Base-by-base conservation (phyloP, 2,888 invertebrate species). In the Onchidella celtica region DNA sequence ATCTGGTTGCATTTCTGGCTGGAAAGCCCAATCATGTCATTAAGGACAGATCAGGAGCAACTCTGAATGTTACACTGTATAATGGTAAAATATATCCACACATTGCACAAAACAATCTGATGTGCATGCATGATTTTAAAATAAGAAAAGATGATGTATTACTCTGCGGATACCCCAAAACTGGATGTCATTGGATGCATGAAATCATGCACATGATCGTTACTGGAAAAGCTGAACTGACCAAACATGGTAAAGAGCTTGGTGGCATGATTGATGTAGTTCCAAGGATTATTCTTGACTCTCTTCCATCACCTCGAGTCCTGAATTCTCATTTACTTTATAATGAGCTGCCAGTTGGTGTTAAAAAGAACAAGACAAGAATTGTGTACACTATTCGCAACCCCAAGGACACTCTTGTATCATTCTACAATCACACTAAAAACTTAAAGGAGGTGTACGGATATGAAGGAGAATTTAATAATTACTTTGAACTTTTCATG, bases 111-210 rank as follows among this genome's bases (percentile, higher is more conserved):
- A 17, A 47, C 17, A 47, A 47, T 11, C 6, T 47, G 6, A 6
- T 17, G 9, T 6, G 47, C 9, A 6, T 47, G 9, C 17, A 11
- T 6, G 17, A 47, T 17, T 11, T 47, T 6, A 47, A 47, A 63
- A 66, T 79, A 27, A 57, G 79, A 38, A 36, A 27, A n/a, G 70
- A 59, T 6, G 79, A 79, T 59, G 61, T 79, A 2, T 17, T 79
- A 11, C 21, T 79, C 38, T 69, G 79, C 32, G 29, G 63, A 6
- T 79, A 79, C 36, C 79, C 79, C 9, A 79, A 79, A 32, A 32
- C 79, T 38, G 79, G 79, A 1, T 79, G 79, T 34, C 79, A 79
- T n/a, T 79, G 79, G 79, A 24, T 79, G 69, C 32, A 40, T 21
- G 79, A 79, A 32, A 59, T 79, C 11, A 27, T 72, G n/a, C 38